phyloP scores from a whole-genome alignment of 1,140 invertebrate species.

The Diprion similis region DNA sequence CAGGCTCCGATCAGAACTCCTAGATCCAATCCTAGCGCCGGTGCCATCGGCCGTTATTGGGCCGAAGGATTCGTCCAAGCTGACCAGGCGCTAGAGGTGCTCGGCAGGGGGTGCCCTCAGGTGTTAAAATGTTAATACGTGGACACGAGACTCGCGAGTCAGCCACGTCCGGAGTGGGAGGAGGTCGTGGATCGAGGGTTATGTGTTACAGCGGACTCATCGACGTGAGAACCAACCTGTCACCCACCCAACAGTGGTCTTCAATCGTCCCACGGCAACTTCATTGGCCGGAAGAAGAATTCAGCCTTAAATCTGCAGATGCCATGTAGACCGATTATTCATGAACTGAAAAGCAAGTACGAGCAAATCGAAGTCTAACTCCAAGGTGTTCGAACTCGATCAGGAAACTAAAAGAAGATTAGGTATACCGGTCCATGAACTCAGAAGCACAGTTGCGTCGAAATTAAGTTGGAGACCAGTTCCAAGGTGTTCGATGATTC shows the following conservation, averaged over 20 bases:
- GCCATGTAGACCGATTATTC: no score
- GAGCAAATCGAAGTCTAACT: no score
- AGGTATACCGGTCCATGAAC: no score
- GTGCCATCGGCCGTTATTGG: conserved; percentile 25
- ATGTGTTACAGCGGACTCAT: conserved; percentile 6
- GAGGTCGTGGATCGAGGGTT: neutral
- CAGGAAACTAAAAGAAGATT: no score
- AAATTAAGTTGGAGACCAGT: no score
- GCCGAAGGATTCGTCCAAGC: neutral
- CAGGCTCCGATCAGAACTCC: conserved; percentile 44
- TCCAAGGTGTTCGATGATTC: no score
- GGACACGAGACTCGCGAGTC: conserved; percentile 20
- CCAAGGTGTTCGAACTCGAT: no score
- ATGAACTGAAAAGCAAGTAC: no score
- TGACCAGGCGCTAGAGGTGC: conserved; percentile 10
- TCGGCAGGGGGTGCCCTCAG: conserved; percentile 29
- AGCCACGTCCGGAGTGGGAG: neutral
- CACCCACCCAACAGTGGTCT: conserved; percentile 12
- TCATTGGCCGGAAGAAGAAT: neutral
- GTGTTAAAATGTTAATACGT: conserved; percentile 45
- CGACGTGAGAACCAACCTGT: conserved; percentile 20
- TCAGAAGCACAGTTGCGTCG: no score
- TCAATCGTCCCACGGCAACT: neutral
- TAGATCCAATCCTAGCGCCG: conserved; percentile 50
- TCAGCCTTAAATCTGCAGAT: neutral